These are phyloP conservation scores for Ceyx melanurus DNA, from an alignment of 2,113 vertebrate species.

Conservation along the genomic window DNA sequence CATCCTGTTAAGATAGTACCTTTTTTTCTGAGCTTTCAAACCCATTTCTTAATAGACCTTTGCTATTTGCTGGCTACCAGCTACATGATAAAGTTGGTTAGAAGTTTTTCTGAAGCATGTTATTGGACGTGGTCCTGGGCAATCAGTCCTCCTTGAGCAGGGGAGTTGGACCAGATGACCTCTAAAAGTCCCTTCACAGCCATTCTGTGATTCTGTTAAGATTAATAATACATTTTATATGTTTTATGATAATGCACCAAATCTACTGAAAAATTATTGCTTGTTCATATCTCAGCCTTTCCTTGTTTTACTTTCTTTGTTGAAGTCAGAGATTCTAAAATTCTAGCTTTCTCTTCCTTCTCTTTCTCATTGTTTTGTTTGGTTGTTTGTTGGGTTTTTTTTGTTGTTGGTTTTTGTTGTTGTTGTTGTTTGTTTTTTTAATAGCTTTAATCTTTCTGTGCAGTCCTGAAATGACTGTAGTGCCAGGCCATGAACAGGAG, in stretches of 20 bases:
- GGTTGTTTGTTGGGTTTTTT: not conserved
- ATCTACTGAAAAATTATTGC: not conserved
- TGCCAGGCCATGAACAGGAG: not conserved
- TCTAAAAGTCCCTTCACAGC: not conserved
- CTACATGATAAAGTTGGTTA: not conserved
- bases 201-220: not conserved
- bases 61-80: not conserved
- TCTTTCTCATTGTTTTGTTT: not conserved
- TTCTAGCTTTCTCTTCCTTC: not conserved
- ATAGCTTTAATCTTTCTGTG: not conserved
- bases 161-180: not conserved
- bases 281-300: not conserved
- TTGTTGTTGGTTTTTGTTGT: not conserved
- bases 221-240: not conserved
- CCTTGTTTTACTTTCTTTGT: not conserved
- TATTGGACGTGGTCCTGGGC: not conserved
- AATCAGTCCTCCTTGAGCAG: rapidly evolving
- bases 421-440: not conserved
- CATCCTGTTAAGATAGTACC: not conserved
- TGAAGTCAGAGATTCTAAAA: not conserved
- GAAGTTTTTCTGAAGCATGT: not conserved
- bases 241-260: not conserved
- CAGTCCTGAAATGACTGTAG: not conserved
- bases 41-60: not conserved
- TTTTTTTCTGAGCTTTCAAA: not conserved